Conservation (phyloP, 2,113 vertebrate genomes). For the Poeciliopsis prolifica region DNA sequence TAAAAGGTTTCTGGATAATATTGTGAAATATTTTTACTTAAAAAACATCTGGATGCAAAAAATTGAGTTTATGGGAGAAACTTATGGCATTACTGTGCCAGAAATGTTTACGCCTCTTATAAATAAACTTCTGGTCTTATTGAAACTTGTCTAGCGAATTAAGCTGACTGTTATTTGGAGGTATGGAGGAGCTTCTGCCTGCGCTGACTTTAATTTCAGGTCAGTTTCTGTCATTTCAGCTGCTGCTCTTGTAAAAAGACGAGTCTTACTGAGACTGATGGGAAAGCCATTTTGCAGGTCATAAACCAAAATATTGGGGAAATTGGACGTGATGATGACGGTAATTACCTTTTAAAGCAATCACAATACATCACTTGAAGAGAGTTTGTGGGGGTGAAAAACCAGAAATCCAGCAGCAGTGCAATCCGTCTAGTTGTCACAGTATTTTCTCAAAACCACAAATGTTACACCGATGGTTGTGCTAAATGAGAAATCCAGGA, state of each 20-base stretch:
- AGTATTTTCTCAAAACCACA: slow-evolving; percentile 4
- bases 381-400: background rate
- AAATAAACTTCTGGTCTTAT: too few relatives aligned
- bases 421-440: background rate
- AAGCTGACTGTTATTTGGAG: too few relatives aligned
- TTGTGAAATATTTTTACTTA: background rate
- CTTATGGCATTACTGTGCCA: background rate
- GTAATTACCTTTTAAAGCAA: slow-evolving; percentile 17
- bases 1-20: too few relatives aligned
- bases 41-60: background rate
- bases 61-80: background rate
- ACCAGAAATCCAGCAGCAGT: background rate
- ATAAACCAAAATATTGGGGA: slow-evolving; percentile 20
- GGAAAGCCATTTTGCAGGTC: slow-evolving; percentile 4
- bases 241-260: background rate
- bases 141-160: too few relatives aligned
- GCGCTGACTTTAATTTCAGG: background rate
- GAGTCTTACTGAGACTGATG: slow-evolving; percentile 3
- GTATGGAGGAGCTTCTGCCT: background rate
- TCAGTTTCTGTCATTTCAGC: background rate
- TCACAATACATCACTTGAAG: slow-evolving; percentile 3
- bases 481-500: background rate
- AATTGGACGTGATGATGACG: slow-evolving; percentile 9
- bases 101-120: background rate
- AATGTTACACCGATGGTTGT: background rate